Evolutionary conservation across 2,113 vertebrate species (phyloP).

Genomic region (Urocolius indicus): DNA sequence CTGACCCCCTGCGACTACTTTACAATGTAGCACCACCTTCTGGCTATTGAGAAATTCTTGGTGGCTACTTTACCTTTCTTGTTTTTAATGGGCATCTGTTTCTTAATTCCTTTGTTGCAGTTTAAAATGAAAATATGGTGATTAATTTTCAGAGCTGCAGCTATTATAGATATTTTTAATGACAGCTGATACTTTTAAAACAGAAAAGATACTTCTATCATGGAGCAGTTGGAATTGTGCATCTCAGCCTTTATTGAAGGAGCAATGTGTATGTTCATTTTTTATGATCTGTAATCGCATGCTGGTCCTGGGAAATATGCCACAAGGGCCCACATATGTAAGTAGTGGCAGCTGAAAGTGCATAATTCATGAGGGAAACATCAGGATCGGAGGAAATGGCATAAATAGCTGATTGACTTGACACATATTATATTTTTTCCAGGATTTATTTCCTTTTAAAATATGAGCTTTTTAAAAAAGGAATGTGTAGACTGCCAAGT

Average conservation of each 20-base stretch:
- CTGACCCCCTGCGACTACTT: slow-evolving; percentile 49
- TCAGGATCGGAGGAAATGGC: slow-evolving; percentile 55
- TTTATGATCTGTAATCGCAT: slow-evolving; percentile 59
- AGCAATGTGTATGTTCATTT: slow-evolving; percentile 55
- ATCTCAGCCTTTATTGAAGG: slow-evolving; percentile 27
- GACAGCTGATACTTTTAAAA: slow-evolving; percentile 29
- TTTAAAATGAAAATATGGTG: slow-evolving; percentile 18
- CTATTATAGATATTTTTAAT: slow-evolving; percentile 33
- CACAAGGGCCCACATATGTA: slow-evolving; percentile 58
- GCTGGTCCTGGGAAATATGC: slow-evolving; percentile 58
- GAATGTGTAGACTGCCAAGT: slow-evolving; percentile 45
- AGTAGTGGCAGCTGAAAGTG: slow-evolving; percentile 62
- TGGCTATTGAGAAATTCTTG: slow-evolving; percentile 51
- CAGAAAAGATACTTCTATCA: background rate
- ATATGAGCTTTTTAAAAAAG: slow-evolving; percentile 20
- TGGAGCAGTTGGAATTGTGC: background rate
- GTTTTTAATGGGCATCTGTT: background rate
- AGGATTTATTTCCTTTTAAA: slow-evolving; percentile 60
- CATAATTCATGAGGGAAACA: slow-evolving; percentile 73
- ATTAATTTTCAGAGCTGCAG: slow-evolving; percentile 1
- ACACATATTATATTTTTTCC: slow-evolving; percentile 50
- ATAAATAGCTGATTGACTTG: slow-evolving; percentile 65
- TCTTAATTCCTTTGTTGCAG: slow-evolving; percentile 18
- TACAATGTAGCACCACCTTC: slow-evolving; percentile 79
- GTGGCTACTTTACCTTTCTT: background rate